Evolutionary conservation across 2,113 vertebrate genomes (phyloP).

Genomic region (Junco hyemalis): DNA sequence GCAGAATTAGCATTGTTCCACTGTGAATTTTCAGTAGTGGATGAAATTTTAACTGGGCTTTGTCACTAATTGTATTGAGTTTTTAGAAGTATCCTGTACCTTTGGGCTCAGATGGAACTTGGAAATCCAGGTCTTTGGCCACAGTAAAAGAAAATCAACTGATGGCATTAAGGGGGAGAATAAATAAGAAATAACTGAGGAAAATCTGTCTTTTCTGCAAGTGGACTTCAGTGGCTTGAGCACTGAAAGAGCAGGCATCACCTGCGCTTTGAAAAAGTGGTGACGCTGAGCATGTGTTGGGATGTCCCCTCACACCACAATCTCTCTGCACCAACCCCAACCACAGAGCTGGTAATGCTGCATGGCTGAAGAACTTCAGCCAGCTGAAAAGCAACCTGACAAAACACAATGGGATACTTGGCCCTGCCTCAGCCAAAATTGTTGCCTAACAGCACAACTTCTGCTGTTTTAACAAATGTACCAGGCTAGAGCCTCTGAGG

Average conservation of each 20-base stretch:
- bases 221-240: background rate
- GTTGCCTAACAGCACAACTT: background rate
- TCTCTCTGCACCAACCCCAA: background rate
- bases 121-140: background rate
- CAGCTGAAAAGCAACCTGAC: background rate
- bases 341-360: fast-evolving
- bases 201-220: background rate
- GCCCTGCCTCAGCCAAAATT: background rate
- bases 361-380: background rate
- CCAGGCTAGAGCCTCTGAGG: background rate
- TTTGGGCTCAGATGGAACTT: background rate
- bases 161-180: background rate
- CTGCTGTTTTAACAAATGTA: background rate
- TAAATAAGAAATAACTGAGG: background rate
- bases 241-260: background rate
- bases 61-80: background rate
- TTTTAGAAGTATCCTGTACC: background rate
- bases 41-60: background rate
- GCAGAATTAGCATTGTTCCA: background rate
- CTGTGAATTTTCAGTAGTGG: background rate
- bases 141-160: background rate
- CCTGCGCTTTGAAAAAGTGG: background rate
- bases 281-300: fast-evolving
- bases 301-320: background rate
- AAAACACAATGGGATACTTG: background rate